A percentile compares a stretch with the other conserved stretches of the same genome.
Evolutionary conservation across 1,140 invertebrate species (phyloP).

Genomic region (Chrysopa pallens): DNA sequence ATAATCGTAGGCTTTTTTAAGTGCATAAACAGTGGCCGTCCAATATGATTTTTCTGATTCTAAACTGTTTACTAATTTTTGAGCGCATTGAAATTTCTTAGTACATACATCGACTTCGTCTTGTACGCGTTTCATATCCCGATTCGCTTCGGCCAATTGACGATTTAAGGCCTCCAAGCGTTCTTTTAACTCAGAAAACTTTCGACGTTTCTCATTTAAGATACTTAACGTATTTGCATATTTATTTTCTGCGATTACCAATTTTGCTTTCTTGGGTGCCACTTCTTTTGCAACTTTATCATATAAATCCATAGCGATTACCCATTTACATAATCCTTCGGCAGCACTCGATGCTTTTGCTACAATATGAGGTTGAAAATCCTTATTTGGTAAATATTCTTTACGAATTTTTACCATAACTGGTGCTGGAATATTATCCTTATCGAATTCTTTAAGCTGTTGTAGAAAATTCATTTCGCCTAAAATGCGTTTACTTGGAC

Average conservation of each 20-base stretch:
- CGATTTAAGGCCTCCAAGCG: slow-evolving; percentile 54
- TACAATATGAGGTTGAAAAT: slow-evolving; percentile 75
- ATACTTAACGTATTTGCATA: slow-evolving; percentile 62
- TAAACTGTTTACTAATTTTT: slow-evolving; percentile 67
- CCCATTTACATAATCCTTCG: slow-evolving; percentile 84
- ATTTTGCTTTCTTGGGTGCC: slow-evolving; percentile 64
- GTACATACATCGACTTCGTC: slow-evolving; percentile 76
- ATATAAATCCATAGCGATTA: slow-evolving; percentile 84
- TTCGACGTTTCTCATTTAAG: slow-evolving; percentile 59
- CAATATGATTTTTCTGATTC: slow-evolving; percentile 80
- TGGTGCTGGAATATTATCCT: slow-evolving; percentile 68
- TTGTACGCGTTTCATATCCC: slow-evolving; percentile 52
- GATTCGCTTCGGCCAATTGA: slow-evolving; percentile 44
- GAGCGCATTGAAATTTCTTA: slow-evolving; percentile 76
- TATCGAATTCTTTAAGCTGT: slow-evolving; percentile 73
- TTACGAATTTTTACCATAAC: slow-evolving; percentile 72
- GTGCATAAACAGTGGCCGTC: slow-evolving; percentile 54
- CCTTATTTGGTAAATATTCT: slow-evolving; percentile 64
- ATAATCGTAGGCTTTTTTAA: slow-evolving; percentile 61
- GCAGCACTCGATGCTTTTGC: slow-evolving; percentile 81
- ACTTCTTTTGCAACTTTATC: slow-evolving; percentile 79
- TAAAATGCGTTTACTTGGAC: slow-evolving; percentile 73
- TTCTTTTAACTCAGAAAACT: slow-evolving; percentile 55
- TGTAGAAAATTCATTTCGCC: slow-evolving; percentile 81
- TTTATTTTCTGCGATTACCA: slow-evolving; percentile 57